Base-by-base conservation (phyloP, 2,797 vertebrate species). In the Spea hammondii region DNA sequence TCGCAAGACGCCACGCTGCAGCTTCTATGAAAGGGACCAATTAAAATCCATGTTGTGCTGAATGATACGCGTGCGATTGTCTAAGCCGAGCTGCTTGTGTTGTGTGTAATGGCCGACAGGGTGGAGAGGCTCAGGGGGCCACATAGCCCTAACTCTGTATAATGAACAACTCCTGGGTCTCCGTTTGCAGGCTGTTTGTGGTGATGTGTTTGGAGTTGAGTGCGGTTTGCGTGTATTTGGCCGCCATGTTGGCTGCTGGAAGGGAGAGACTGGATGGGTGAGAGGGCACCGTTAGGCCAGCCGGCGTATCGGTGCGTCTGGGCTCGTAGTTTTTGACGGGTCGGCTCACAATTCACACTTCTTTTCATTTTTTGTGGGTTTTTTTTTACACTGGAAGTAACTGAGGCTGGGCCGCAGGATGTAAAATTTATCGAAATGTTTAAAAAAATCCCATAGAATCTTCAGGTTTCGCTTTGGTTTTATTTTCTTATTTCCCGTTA, bases 381-480 rank as follows among this genome's bases (percentile, higher is more conserved):
- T 44, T 60, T 60, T 76, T 76, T 65, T 81, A 81, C 79, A 81
- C 79, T 81, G 79, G 79, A 81, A 66, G n/a, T 47, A 57, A 68
- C 79, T 72, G 70, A 81, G 79, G 74, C 79, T 77, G 79, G 74
- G 54, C 79, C 79, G 46, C 79, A 77, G 79, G 13, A 48, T 62
- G 12, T 59, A 66, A 66, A 53, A 14, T 72, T 49, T 46, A 54
- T 65, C 10, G 4, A 7, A 72, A 14, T 8, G 45, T 70, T 12
- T 73, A 6, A 10, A 46, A 51, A 54, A 14, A 10, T 46, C 17
- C 4, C 4, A 46, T n/a, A 7, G 50, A 8, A n/a, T 13, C 54
- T 67, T 68, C 70, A 76, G 14, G 13, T 72, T 50, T 54, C 8
- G 32, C 17, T 72, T 59, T 46, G 49, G 47, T 72, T 72, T 74